These are phyloP conservation scores for Muschampia plurimacula DNA, from an alignment of 2,888 invertebrate genomes.

Conservation along the genomic window DNA sequence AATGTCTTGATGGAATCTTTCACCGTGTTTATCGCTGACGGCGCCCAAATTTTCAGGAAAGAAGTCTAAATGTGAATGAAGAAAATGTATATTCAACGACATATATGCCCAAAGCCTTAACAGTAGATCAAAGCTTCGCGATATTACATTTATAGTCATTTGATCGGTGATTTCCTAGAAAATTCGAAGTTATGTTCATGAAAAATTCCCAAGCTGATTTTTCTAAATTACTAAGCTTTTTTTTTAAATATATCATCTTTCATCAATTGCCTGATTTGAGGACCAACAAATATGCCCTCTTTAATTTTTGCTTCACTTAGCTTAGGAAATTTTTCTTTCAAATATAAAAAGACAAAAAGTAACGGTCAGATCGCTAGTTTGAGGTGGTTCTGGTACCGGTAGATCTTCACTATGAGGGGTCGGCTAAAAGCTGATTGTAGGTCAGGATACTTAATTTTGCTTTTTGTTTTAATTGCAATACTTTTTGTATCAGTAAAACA, in stretches of 20 bases:
- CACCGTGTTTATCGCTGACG: neutral
- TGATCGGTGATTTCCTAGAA: conserved; percentile 41
- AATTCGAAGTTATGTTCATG: conserved; percentile 38
- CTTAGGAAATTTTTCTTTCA: no score
- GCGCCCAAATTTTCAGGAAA: neutral
- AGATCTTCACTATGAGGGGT: no score
- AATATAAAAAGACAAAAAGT: no score
- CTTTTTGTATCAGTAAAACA: no score
- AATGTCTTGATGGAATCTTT: conserved; percentile 35
- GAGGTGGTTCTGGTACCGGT: neutral
- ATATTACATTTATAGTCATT: conserved; percentile 39
- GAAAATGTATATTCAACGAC: no score
- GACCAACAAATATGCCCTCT: neutral
- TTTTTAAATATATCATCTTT: conserved; percentile 13
- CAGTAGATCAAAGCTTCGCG: conserved; percentile 33
- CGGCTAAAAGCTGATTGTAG: no score
- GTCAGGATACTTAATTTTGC: no score
- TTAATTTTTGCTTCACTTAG: neutral
- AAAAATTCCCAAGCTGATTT: conserved; percentile 36
- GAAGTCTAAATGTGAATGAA: neutral
- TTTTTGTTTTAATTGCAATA: no score
- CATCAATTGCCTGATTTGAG: neutral
- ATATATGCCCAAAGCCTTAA: neutral
- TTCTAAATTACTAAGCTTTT: conserved; percentile 34
- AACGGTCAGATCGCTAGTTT: no score